phyloP scores from a whole-genome alignment of 92 coral and sea anemone species.

The Palythoa caribaeorum region DNA sequence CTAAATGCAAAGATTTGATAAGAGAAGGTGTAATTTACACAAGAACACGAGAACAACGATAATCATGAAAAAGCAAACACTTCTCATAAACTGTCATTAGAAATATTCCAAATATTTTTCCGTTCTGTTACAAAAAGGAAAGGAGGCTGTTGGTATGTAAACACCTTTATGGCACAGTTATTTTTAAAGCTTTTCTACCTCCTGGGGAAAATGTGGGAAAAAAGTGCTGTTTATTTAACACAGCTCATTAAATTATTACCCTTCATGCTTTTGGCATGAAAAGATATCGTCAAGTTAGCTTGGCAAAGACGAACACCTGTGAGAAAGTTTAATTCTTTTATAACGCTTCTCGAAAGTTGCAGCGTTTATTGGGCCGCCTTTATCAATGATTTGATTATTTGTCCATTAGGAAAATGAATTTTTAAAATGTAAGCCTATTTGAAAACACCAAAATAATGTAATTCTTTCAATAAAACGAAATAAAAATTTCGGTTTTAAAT shows the following conservation, averaged over 20 bases:
- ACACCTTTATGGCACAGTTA: slow-evolving; percentile 49
- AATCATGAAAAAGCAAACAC: slow-evolving; percentile 25
- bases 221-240: slow-evolving; percentile 51
- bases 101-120: slow-evolving; percentile 10
- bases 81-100: slow-evolving; percentile 15
- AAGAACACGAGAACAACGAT: slow-evolving; percentile 55
- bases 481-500: slow-evolving; percentile 63
- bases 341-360: background rate
- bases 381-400: slow-evolving; percentile 75
- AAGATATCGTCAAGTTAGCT: background rate
- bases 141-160: background rate
- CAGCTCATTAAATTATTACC: slow-evolving; percentile 34
- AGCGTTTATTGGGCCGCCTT: slow-evolving; percentile 30
- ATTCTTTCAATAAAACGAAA: slow-evolving; percentile 77
- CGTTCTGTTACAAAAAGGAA: slow-evolving; percentile 17
- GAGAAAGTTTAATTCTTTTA: background rate
- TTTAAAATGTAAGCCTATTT: slow-evolving; percentile 68
- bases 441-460: slow-evolving; percentile 72
- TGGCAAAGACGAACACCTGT: background rate
- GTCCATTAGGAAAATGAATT: slow-evolving; percentile 74
- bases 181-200: slow-evolving; percentile 55
- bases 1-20: slow-evolving; percentile 79
- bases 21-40: slow-evolving; percentile 92
- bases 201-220: slow-evolving; percentile 35
- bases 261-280: slow-evolving; percentile 42